Conservation (phyloP, 37 sponge, comb jelly and placozoan genomes). For the Hormiphora californensis region DNA sequence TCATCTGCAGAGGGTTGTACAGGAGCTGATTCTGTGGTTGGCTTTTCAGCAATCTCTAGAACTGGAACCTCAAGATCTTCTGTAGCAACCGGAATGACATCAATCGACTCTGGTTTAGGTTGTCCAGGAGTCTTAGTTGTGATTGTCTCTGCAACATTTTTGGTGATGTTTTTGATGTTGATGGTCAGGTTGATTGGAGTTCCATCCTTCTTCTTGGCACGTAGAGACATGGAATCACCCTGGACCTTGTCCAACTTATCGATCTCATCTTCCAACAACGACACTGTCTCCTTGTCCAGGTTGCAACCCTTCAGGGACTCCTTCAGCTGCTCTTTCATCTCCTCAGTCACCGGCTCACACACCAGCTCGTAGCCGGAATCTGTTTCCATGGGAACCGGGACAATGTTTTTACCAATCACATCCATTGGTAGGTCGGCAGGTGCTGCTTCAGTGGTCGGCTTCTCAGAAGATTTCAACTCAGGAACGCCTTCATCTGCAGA, state of each 20-base stretch:
- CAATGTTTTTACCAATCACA: neutral
- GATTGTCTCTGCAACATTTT: too few relatives aligned
- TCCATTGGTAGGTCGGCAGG: too few relatives aligned
- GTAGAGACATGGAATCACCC: neutral
- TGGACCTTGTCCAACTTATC: neutral
- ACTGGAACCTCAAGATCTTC: too few relatives aligned
- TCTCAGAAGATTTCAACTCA: too few relatives aligned
- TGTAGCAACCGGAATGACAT: neutral
- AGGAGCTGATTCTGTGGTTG: too few relatives aligned
- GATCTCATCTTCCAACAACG: neutral
- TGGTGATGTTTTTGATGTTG: neutral
- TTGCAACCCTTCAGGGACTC: slow-evolving; percentile 1
- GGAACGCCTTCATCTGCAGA: too few relatives aligned
- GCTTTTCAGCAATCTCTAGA: too few relatives aligned
- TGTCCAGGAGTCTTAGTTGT: too few relatives aligned
- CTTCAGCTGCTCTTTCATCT: neutral
- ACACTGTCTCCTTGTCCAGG: neutral
- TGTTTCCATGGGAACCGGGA: neutral
- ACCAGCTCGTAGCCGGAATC: neutral
- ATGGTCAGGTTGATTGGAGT: slow-evolving; percentile 33
- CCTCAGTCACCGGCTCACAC: neutral
- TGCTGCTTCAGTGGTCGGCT: too few relatives aligned
- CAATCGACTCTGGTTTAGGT: neutral
- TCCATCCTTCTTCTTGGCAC: slow-evolving; percentile 8
- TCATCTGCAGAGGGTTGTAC: too few relatives aligned